Conservation (phyloP, 1,140 invertebrate species). For the Drosophila sulfurigaster region DNA sequence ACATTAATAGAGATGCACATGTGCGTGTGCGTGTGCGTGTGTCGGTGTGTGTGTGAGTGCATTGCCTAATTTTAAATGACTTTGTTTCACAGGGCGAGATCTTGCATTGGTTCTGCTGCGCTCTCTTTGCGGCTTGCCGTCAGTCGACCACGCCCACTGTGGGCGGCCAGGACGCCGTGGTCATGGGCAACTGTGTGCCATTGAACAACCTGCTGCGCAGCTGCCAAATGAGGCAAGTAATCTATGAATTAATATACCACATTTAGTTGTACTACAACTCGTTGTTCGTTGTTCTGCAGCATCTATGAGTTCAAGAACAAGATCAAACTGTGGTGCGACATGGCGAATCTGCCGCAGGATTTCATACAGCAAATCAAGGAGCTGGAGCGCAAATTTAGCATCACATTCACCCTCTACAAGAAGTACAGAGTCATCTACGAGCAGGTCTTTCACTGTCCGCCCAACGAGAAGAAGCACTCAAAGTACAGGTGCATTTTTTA, state of each 20-base stretch:
- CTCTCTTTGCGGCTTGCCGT: conserved; percentile 95
- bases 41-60: background rate
- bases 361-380: conserved; percentile 94
- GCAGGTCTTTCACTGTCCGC: conserved; percentile 90
- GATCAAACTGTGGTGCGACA: conserved; percentile 98
- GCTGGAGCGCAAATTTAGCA: conserved; percentile 96
- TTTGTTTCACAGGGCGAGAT: conserved; percentile 91
- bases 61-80: background rate
- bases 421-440: conserved; percentile 96
- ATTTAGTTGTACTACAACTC: background rate
- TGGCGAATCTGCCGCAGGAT: conserved; percentile 94
- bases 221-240: conserved; percentile 92
- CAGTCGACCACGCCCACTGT: conserved; percentile 93
- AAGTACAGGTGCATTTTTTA: conserved; percentile 86
- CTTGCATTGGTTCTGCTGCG: conserved; percentile 97
- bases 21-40: background rate
- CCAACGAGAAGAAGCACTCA: conserved; percentile 89
- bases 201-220: conserved; percentile 94
- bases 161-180: conserved; percentile 87
- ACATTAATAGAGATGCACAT: background rate
- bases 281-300: conserved; percentile 85
- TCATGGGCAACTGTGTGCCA: conserved; percentile 97
- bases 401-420: conserved; percentile 97
- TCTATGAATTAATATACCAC: too few species aligned
- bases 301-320: conserved; percentile 98